Conservation (phyloP, 2,113 vertebrate species). For the Athene cunicularia region DNA sequence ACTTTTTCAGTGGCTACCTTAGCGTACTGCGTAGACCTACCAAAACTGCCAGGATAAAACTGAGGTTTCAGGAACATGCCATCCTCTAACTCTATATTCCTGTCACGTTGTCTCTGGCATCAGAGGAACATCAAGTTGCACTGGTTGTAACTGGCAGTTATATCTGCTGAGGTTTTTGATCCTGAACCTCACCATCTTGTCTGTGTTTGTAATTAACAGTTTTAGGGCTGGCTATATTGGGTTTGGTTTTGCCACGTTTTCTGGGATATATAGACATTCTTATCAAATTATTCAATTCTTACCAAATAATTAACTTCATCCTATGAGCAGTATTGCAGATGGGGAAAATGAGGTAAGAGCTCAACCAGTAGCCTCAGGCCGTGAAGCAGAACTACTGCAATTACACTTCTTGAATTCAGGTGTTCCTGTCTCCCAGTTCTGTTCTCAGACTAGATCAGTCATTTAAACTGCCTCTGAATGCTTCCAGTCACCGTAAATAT, state of each 20-base stretch:
- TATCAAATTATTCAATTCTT: background rate
- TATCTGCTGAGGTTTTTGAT: background rate
- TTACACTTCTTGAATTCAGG: background rate
- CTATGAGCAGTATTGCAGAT: background rate
- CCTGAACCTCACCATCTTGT: background rate
- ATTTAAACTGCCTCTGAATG: background rate
- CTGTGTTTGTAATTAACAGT: background rate
- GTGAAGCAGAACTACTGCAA: background rate
- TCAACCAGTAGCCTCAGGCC: background rate
- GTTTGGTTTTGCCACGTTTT: background rate
- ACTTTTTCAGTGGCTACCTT: background rate
- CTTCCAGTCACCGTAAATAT: background rate
- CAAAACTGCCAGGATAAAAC: background rate
- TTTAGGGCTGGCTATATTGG: background rate
- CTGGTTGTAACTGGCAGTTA: background rate
- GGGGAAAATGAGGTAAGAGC: background rate
- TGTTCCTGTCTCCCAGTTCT: background rate
- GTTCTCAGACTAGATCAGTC: background rate
- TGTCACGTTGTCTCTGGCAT: background rate
- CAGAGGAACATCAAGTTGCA: background rate
- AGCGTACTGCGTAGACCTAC: background rate
- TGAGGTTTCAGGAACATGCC: background rate
- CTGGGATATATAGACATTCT: background rate
- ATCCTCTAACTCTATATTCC: background rate
- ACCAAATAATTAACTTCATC: constrained; percentile 1